These are phyloP conservation scores for Apamea sordens DNA, from an alignment of 2,888 invertebrate species.

Conservation along the genomic window DNA sequence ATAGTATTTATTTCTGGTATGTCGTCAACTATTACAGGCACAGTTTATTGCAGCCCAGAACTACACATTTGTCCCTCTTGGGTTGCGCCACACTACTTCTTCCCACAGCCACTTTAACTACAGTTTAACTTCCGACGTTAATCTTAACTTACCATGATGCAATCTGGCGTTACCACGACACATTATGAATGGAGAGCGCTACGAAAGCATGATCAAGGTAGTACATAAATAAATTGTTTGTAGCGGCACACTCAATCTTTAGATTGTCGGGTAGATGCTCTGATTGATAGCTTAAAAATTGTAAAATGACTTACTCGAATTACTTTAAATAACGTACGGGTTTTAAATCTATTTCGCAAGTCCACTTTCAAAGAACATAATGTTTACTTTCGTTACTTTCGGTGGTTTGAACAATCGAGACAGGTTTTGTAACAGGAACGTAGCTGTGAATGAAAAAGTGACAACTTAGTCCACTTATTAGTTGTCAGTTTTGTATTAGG, in stretches of 20 bases:
- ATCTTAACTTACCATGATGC: constrained; percentile 22
- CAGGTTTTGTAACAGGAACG: background rate
- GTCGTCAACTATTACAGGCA: background rate
- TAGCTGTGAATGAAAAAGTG: background rate
- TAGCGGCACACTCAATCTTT: constrained; percentile 36
- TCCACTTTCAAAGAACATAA: background rate
- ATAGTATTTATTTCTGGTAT: no score
- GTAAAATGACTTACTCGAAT: background rate
- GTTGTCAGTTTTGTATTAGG: background rate
- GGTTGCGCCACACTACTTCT: background rate
- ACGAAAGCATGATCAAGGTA: constrained; percentile 48
- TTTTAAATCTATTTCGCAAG: no score
- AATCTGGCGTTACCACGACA: constrained; percentile 24
- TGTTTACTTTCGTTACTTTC: background rate
- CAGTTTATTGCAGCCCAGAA: background rate
- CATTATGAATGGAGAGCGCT: constrained; percentile 62
- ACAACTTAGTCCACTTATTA: background rate
- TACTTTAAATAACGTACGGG: no score
- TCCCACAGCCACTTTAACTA: background rate
- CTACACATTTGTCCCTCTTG: no score
- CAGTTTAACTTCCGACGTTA: constrained; percentile 12
- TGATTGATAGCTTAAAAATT: constrained; percentile 6
- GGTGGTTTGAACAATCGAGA: background rate
- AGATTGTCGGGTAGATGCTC: constrained; percentile 19
- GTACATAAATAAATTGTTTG: constrained; percentile 51